Evolutionary conservation across 2,113 vertebrate genomes (phyloP).

Genomic region (Atlantisia rogersi): DNA sequence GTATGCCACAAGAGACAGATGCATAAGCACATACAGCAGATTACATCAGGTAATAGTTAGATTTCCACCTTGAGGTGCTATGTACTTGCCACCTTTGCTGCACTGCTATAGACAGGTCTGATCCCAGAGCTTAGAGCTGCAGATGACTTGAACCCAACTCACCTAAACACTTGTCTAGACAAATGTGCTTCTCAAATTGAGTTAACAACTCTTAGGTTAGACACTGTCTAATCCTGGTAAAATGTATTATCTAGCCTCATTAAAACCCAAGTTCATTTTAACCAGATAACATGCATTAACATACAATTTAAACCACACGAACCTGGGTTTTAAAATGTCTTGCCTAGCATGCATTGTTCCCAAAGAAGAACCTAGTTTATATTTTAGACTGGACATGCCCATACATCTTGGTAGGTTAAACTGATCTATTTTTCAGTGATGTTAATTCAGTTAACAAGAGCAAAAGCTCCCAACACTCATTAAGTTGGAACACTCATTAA

Average conservation of each 20-base stretch:
- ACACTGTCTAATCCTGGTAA: not conserved
- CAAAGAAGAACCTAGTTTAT: not conserved
- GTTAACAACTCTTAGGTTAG: not conserved
- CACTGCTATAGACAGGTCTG: not conserved
- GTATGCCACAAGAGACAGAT: not conserved
- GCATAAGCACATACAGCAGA: not conserved
- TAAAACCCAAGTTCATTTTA: slow-evolving; percentile 6
- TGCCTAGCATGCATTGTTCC: not conserved
- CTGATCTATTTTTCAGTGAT: not conserved
- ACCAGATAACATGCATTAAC: not conserved
- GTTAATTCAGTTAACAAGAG: not conserved
- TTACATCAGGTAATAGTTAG: not conserved
- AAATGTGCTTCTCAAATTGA: not conserved
- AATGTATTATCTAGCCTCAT: not conserved
- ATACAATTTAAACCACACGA: not conserved
- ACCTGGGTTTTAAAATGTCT: not conserved
- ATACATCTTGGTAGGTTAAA: not conserved
- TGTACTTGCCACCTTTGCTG: not conserved
- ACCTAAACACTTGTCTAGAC: not conserved
- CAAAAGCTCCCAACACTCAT: not conserved
- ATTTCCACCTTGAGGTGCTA: not conserved
- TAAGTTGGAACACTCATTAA: not conserved
- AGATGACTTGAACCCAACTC: not conserved
- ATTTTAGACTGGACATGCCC: not conserved
- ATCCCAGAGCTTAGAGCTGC: not conserved